Base-by-base conservation (phyloP, 1,140 invertebrate species). In the Leptinotarsa defecta region DNA sequence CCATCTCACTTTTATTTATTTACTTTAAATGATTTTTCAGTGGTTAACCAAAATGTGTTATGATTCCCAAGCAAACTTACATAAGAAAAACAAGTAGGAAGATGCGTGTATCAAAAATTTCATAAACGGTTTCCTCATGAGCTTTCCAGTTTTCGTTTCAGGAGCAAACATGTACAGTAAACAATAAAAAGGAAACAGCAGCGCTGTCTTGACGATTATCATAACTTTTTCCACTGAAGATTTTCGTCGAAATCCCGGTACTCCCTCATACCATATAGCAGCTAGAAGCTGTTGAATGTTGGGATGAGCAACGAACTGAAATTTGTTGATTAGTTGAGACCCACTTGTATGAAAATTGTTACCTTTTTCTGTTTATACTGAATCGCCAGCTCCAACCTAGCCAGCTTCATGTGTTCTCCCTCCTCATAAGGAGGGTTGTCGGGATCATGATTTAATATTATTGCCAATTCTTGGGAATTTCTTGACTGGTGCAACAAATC, bases 351-450 rank as follows among this genome's bases (percentile, higher is more conserved):
- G 61, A 24, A 13, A 61, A 68, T 65, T 27, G 24, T 76, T 81
- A 95, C 94, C 89, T 93, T 94, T 86, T 98, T 98, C 85, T 98
- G 97, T 83, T 96, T 96, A 84, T 95, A 96, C 77, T 94, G 90
- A 69, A 98, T 95, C 1, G 96, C 96, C 62, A 96, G 87, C 83
- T 97, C 94, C 8, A 98, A 87, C 70, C 95, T 87, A 1, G 92
- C 91, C 17, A 97, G 86, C 81, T 92, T 94, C 89, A 93, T 93
- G 73, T 91, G 90, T 79, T 93, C 92, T 1, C 90, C 92, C 70
- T 90, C 90, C 81, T 91, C 89, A 74, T 90, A 91, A 8, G 89
- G 89, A 2, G 89, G 88, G 75, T 89, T 89, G 4, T 91, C 89
- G 0, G 93, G 93, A 84, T 95, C 93, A 74, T 95, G 91, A 84